Base-by-base conservation (phyloP, 2,888 invertebrate species). In the Serripes groenlandicus region DNA sequence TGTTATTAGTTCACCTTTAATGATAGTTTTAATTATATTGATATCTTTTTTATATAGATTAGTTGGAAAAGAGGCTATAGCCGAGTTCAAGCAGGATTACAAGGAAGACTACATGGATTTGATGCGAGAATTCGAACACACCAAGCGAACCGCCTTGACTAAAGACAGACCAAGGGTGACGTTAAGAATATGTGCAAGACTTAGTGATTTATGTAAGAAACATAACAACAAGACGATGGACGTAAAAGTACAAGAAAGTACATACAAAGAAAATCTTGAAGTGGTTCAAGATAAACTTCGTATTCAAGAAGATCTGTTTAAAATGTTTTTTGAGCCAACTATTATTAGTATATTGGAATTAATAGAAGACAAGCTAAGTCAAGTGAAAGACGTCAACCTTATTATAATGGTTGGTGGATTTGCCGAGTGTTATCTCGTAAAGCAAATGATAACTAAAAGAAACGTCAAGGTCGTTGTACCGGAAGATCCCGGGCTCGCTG, bases 381-480 rank as follows among this genome's bases (percentile, higher is more conserved):
- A 58, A 26, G 58, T 28, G 3, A 58, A 26, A 28, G 58, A 28
- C 5, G 58, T 58, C 21, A 58, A 26, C 15, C 23, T 58, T 5
- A 58, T 58, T 26, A 58, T 58, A 21, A 5, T 58, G 15, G 58
- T 58, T 3, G 58, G 58, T n/a, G 58, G 58, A n/a, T 58, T 58
- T 15, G 58, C 58, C 7, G 58, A n/a, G 58, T 26, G 58, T 26
- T 28, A 26, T 58, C 58, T 58, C 15, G 58, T 58, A 58, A n/a
- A 58, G 7, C 23, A 3, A 26, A 3, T 28, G 3, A 58, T 58
- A 7, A 28, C 58, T 5, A 28, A 7, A 5, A 58, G 26, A 26
- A 58, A 58, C 15, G 15, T 58, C 58, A 58, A 58, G n/a, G 58
- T 58, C n/a, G 28, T 58, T 21, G 58, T 58, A 3, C 58, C 58